Conservation (phyloP, 2,113 vertebrate species). For the Varanus komodoensis region DNA sequence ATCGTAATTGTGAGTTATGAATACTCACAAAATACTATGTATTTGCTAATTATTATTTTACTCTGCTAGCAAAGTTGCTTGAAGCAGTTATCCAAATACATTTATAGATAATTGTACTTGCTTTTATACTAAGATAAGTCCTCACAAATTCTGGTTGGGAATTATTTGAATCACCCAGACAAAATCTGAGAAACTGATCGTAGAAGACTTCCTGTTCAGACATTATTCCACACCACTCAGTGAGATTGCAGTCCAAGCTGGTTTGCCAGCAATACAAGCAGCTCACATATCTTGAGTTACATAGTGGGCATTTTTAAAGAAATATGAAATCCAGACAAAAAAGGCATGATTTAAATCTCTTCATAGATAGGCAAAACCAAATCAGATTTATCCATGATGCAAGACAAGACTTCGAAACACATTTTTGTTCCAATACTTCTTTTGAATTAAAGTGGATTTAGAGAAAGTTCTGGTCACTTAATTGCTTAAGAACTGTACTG, state of each 20-base stretch:
- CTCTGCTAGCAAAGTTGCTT: background rate
- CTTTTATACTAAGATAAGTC: background rate
- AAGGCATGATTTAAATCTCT: background rate
- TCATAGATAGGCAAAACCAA: background rate
- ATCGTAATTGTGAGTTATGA: background rate
- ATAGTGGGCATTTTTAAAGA: background rate
- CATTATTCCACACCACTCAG: background rate
- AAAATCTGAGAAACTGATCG: background rate
- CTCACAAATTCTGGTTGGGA: background rate
- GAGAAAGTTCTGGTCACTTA: background rate
- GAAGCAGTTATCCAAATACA: background rate
- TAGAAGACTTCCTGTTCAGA: background rate
- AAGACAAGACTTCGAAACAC: background rate
- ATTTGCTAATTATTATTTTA: background rate
- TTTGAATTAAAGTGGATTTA: background rate
- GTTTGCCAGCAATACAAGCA: accelerated
- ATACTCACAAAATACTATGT: background rate
- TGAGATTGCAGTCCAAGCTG: background rate
- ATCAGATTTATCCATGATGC: background rate
- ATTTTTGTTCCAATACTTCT: background rate
- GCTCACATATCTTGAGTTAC: background rate
- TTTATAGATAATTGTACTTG: background rate
- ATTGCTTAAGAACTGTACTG: background rate
- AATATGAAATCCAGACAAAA: background rate
- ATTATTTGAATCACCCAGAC: too few relatives aligned